phyloP scores from a whole-genome alignment of 2,113 vertebrate species.

The Myotis yumanensis region DNA sequence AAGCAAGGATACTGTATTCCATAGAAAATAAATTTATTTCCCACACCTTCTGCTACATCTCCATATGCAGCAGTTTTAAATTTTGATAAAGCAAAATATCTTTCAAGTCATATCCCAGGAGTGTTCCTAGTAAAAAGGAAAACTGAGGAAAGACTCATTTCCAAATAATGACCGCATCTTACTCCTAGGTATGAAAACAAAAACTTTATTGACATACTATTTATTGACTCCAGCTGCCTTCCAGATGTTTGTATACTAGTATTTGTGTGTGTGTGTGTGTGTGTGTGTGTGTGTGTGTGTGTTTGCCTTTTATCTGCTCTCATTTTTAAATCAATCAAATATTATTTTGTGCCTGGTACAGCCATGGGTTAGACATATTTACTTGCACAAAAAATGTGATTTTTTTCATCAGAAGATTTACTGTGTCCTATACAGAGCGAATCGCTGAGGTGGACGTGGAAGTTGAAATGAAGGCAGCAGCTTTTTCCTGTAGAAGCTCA shows the following conservation, averaged over 20 bases:
- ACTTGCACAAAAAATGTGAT: background rate
- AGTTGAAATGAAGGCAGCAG: background rate
- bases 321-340: background rate
- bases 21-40: slow-evolving; percentile 31
- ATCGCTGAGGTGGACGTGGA: background rate
- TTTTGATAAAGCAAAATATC: slow-evolving; percentile 46
- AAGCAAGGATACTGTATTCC: slow-evolving; percentile 21
- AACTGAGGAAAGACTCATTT: slow-evolving; percentile 50
- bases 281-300: background rate
- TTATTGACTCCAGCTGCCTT: background rate
- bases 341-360: background rate
- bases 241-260: background rate
- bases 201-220: background rate
- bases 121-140: slow-evolving; percentile 22
- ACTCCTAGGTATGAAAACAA: background rate
- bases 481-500: background rate
- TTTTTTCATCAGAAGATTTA: slow-evolving; percentile 33
- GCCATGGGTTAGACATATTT: background rate
- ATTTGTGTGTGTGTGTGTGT: background rate
- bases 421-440: background rate
- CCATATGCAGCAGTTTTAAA: slow-evolving; percentile 44
- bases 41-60: background rate
- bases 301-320: slow-evolving; percentile 2
- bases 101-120: slow-evolving; percentile 44
- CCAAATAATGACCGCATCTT: background rate